Conservation (phyloP, 64 coral and sea anemone genomes). For the Montipora foliosa region DNA sequence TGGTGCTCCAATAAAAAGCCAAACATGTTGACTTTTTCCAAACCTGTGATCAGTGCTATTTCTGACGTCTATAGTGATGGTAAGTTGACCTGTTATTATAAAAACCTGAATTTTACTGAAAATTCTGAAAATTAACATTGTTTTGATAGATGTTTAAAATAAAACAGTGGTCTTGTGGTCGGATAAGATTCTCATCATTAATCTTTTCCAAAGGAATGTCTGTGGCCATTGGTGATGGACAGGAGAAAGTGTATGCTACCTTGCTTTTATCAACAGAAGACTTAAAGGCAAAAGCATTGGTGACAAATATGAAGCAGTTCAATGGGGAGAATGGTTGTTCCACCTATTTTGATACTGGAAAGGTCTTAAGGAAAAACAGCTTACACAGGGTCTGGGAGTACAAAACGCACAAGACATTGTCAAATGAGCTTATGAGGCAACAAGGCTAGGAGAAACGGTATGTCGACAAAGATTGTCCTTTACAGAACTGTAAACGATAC, state of each 20-base stretch:
- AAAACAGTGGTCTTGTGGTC: too few species aligned
- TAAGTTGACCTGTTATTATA: too few species aligned
- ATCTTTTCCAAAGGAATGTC: neutral
- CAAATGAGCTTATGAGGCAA: neutral
- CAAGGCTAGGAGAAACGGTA: neutral
- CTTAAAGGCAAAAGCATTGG: slow-evolving; percentile 3
- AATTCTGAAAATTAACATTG: too few species aligned
- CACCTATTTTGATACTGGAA: neutral
- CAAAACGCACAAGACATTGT: neutral
- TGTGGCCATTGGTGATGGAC: neutral
- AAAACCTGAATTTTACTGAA: too few species aligned
- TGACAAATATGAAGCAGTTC: slow-evolving; percentile 44
- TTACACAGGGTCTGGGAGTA: neutral
- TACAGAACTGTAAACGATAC: too few species aligned
- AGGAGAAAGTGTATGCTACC: neutral
- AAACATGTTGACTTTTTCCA: too few species aligned
- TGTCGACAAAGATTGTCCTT: neutral
- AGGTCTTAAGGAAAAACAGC: neutral
- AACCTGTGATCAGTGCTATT: too few species aligned
- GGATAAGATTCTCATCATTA: too few species aligned
- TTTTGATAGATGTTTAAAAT: too few species aligned
- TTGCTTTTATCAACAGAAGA: slow-evolving; percentile 10
- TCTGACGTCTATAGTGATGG: too few species aligned
- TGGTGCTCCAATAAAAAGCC: too few species aligned
- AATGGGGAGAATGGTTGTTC: slow-evolving; percentile 23